These are phyloP conservation scores for Limnephilus auricula DNA, from an alignment of 2,888 invertebrate species.

Conservation along the genomic window DNA sequence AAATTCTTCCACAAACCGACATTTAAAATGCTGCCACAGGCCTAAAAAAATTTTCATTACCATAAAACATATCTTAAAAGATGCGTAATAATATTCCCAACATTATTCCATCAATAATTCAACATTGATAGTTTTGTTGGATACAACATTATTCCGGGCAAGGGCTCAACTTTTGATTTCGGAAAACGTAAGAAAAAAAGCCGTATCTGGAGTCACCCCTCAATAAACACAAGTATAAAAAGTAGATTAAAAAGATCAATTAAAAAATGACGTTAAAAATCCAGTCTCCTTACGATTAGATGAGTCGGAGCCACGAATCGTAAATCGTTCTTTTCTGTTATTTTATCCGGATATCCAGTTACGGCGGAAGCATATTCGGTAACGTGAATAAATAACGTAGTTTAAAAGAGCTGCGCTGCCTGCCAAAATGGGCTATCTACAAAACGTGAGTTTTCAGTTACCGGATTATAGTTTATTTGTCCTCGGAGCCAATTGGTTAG, in stretches of 20 bases:
- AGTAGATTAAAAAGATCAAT: not conserved
- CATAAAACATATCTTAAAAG: no score
- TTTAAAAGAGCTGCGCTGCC: not conserved
- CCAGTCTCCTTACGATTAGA: not conserved
- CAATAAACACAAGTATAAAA: not conserved
- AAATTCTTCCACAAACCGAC: no score
- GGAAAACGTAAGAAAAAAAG: not conserved
- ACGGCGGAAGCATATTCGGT: conserved; percentile 23
- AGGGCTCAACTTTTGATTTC: not conserved
- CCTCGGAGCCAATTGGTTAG: not conserved
- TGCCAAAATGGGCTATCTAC: not conserved
- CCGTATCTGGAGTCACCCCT: not conserved
- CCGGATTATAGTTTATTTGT: not conserved
- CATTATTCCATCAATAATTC: no score
- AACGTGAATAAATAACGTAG: conserved; percentile 32
- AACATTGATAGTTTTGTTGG: no score
- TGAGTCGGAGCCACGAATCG: not conserved
- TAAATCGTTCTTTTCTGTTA: conserved; percentile 30
- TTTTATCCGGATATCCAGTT: not conserved
- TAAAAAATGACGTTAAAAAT: not conserved
- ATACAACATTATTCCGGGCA: no score
- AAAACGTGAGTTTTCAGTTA: not conserved
- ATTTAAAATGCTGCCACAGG: no score
- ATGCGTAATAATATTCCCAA: no score
- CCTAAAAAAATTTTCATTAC: no score